Conservation (phyloP, 2,113 vertebrate genomes). For the Origma solitaria region DNA sequence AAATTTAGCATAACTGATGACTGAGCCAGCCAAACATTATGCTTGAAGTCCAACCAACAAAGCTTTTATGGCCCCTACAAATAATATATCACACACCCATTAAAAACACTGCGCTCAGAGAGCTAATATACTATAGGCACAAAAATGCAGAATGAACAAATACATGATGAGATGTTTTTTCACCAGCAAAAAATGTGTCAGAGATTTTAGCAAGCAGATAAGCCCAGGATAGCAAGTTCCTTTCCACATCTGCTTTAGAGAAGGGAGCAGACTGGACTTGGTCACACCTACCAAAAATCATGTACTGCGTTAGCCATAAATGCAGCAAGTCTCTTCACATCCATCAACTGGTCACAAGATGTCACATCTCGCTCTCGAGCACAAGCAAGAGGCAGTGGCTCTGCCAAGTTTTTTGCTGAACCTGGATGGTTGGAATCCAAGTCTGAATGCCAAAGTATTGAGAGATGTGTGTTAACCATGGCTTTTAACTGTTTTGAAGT, state of each 20-base stretch:
- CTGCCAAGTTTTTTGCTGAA: background rate
- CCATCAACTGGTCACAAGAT: background rate
- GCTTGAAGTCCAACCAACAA: background rate
- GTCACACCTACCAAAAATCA: background rate
- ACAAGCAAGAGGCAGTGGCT: background rate
- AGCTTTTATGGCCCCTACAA: background rate
- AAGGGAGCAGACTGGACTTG: background rate
- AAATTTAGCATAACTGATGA: background rate
- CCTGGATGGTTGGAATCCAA: background rate
- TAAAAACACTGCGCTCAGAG: background rate
- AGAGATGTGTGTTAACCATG: conserved; percentile 24
- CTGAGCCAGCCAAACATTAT: background rate
- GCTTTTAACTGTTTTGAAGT: background rate
- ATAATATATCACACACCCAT: background rate
- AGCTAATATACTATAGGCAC: background rate
- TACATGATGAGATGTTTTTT: too few species aligned
- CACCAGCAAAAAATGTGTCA: background rate
- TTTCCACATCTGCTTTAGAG: background rate
- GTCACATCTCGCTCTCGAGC: background rate
- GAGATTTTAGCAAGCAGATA: background rate
- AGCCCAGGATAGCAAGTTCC: background rate
- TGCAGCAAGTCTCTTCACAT: background rate
- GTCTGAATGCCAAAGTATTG: background rate
- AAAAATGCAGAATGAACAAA: background rate
- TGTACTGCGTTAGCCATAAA: background rate